phyloP scores from a whole-genome alignment of 2,888 invertebrate species.

The Girardia tigrina region DNA sequence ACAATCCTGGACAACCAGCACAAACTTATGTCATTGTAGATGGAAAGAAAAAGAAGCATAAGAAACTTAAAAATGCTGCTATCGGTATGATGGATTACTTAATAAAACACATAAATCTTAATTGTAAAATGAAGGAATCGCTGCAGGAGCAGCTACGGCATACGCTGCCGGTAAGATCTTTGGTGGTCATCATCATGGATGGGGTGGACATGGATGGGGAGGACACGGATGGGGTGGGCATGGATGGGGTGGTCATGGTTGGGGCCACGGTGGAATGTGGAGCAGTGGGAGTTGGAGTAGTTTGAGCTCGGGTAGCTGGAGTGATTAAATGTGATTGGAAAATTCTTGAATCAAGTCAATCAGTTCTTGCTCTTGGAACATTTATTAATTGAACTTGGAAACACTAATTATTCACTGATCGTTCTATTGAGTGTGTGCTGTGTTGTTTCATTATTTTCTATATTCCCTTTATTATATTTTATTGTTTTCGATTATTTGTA shows the following conservation, averaged over 20 bases:
- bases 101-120: too few species aligned
- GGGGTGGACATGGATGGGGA: neutral
- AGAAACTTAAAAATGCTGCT: neutral
- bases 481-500: too few species aligned
- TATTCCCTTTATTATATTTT: too few species aligned
- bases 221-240: neutral
- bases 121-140: too few species aligned
- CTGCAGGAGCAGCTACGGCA: neutral
- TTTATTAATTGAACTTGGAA: too few species aligned
- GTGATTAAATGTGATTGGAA: neutral
- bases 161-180: neutral
- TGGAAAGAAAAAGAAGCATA: neutral
- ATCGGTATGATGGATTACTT: too few species aligned
- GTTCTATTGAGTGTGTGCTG: too few species aligned
- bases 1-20: conserved; percentile 17
- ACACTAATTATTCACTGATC: too few species aligned
- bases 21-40: conserved; percentile 3
- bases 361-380: too few species aligned
- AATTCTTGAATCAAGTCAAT: too few species aligned
- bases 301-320: neutral
- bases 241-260: neutral
- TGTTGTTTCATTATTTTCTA: too few species aligned
- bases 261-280: too few species aligned
- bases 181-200: conserved; percentile 16
- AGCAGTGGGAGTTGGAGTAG: conserved; percentile 4